These are phyloP conservation scores for Vicugna pacos DNA, from an alignment of 2,113 vertebrate species.

Conservation along the genomic window DNA sequence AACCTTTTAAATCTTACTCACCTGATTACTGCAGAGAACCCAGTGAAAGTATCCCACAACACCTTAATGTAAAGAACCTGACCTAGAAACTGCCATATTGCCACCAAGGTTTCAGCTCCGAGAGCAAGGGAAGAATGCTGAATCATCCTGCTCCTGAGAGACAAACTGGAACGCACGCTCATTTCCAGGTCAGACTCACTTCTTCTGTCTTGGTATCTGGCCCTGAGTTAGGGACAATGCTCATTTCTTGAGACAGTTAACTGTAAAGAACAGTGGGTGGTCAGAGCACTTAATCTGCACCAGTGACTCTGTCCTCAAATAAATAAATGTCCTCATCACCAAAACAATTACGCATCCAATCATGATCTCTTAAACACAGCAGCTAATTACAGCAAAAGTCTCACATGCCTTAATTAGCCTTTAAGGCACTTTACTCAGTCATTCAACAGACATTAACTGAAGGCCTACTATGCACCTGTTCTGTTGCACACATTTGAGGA, in stretches of 20 bases:
- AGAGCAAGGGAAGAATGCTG: conserved; percentile 70
- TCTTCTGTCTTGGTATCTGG: neutral
- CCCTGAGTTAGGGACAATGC: conserved; percentile 32
- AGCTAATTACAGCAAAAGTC: neutral
- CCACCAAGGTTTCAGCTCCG: conserved; percentile 19
- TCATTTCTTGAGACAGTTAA: conserved; percentile 25
- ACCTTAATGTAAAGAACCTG: conserved; percentile 36
- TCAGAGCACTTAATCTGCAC: conserved; percentile 25
- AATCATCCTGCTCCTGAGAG: conserved; percentile 70
- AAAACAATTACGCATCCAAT: neutral
- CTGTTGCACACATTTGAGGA: neutral
- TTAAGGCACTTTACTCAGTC: neutral
- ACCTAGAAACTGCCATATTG: conserved; percentile 54
- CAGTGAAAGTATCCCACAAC: neutral
- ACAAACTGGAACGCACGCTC: neutral
- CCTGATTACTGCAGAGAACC: neutral
- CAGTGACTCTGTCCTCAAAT: conserved; percentile 24
- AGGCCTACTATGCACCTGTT: neutral
- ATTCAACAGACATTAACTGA: neutral
- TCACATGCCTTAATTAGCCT: conserved; percentile 17
- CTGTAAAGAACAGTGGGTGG: neutral
- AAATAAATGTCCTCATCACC: neutral
- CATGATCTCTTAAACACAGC: conserved; percentile 2
- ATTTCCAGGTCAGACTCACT: conserved; percentile 47
- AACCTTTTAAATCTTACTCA: neutral